Evolutionary conservation across 2,888 invertebrate species (phyloP).

Genomic region (Bombylius major): DNA sequence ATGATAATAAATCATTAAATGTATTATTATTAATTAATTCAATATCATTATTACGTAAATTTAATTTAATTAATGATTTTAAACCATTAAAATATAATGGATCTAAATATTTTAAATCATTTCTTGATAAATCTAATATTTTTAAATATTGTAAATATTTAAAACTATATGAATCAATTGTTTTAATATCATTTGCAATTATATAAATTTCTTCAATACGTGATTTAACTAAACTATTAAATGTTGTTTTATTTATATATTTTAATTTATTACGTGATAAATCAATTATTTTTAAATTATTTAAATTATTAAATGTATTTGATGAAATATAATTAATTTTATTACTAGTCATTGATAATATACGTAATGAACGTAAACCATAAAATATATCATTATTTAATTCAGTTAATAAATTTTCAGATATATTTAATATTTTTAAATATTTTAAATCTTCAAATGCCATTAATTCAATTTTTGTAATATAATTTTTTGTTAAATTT

Average conservation of each 20-base stretch:
- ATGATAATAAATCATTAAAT: conserved; percentile 20
- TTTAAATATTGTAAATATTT: conserved; percentile 19
- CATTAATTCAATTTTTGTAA: conserved; percentile 16
- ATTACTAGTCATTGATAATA: conserved; percentile 25
- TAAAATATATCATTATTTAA: conserved; percentile 20
- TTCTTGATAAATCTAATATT: conserved; percentile 24
- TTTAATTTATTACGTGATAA: conserved; percentile 25
- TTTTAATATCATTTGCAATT: conserved; percentile 20
- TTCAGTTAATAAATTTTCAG: conserved; percentile 22
- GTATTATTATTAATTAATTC: conserved; percentile 18
- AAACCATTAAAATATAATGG: conserved; percentile 20
- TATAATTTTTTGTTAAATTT: conserved; percentile 26
- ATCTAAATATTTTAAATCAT: conserved; percentile 21
- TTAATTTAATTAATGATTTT: conserved; percentile 21
- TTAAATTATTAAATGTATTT: conserved; percentile 22
- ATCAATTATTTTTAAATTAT: conserved; percentile 25
- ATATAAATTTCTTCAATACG: conserved; percentile 3
- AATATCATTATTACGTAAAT: conserved; percentile 25
- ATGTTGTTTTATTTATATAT: conserved; percentile 15
- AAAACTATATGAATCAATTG: conserved; percentile 19
- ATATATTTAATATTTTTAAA: conserved; percentile 25
- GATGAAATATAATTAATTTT: conserved; percentile 22
- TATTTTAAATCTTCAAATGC: conserved; percentile 21
- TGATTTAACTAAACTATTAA: conserved; percentile 15
- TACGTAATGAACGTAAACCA: conserved; percentile 21